A percentile compares a stretch with the other conserved stretches of the same genome.
Conservation (phyloP, 2,113 vertebrate genomes). For the Elanus axillaris region DNA sequence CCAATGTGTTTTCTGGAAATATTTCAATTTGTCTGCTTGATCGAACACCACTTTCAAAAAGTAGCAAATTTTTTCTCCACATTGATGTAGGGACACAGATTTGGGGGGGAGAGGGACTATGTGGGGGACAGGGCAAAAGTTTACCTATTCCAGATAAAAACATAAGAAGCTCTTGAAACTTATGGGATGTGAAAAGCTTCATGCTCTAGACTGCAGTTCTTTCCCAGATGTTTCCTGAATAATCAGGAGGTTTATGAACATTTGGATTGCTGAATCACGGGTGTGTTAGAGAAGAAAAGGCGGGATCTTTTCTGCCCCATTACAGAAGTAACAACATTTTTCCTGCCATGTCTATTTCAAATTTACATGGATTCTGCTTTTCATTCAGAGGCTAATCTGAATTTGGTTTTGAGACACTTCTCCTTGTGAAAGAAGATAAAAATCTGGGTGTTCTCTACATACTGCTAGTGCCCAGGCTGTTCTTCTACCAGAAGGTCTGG, state of each 20-base stretch:
- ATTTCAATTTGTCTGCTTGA: not conserved
- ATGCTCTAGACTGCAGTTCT: not conserved
- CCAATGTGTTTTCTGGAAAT: not conserved
- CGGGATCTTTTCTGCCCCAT: not conserved
- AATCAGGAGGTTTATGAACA: not conserved
- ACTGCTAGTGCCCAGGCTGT: not conserved
- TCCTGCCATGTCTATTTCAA: not conserved
- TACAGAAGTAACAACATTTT: not conserved
- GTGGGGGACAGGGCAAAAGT: not conserved
- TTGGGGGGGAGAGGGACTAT: rapidly evolving
- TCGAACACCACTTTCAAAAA: not conserved
- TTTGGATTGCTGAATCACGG: not conserved
- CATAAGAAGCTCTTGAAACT: not conserved
- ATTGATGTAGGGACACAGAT: not conserved
- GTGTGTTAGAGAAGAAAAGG: not conserved
- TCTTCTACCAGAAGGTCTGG: not conserved
- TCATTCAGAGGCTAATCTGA: not conserved
- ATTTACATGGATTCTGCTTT: not conserved
- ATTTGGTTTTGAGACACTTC: not conserved
- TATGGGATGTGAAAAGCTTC: not conserved
- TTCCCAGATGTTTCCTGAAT: not conserved
- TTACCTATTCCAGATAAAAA: not conserved
- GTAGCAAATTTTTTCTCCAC: not conserved
- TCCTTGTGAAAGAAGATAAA: not conserved
- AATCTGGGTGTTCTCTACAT: not conserved